Conservation (phyloP, 2,113 vertebrate species). For the Dicentrarchus labrax region DNA sequence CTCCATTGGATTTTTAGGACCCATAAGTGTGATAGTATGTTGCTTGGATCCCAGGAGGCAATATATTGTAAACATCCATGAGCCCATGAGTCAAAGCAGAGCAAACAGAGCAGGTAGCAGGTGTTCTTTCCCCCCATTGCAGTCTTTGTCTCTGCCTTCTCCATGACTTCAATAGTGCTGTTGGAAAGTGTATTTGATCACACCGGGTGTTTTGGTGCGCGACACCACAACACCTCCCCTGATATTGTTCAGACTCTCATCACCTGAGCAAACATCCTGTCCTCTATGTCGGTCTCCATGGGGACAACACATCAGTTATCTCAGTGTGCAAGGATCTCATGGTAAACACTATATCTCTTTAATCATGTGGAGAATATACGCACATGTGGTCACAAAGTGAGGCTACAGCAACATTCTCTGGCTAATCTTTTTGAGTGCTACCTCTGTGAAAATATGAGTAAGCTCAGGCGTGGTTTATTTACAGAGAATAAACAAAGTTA, state of each 20-base stretch:
- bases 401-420: neutral
- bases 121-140: neutral
- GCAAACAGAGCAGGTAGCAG: conserved; percentile 13
- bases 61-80: neutral
- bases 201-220: conserved; percentile 21
- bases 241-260: conserved; percentile 34
- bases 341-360: conserved; percentile 9
- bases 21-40: neutral
- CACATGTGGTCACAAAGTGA: neutral
- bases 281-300: conserved; percentile 19
- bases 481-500: conserved; percentile 9
- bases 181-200: neutral
- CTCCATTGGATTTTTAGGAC: neutral
- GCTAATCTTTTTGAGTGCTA: neutral
- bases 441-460: neutral
- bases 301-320: conserved; percentile 15
- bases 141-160: conserved; percentile 1
- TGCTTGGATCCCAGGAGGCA: conserved; percentile 41
- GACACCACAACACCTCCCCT: conserved; percentile 16
- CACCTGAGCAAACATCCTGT: conserved; percentile 38
- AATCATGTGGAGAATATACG: neutral
- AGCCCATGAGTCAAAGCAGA: neutral
- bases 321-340: neutral
- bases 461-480: conserved; percentile 5
- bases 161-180: neutral